Base-by-base conservation (phyloP, 2,888 invertebrate genomes). In the Eupithecia insigniata region DNA sequence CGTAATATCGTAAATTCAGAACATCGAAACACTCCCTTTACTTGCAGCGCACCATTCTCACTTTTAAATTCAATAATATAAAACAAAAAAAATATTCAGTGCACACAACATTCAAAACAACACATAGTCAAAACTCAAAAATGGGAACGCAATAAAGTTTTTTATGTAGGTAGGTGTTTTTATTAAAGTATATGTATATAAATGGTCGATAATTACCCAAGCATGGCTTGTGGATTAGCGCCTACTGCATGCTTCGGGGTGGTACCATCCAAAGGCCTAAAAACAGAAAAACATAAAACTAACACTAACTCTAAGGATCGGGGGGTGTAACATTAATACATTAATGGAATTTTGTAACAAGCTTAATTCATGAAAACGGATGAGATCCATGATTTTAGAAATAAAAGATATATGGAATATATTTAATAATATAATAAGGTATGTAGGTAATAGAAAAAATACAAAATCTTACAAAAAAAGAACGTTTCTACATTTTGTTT, bases 261-360 rank as follows among this genome's bases (percentile, higher is more conserved):
- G 80, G 92, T 92, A 86, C 93, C 93, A 86, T 94, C 96, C 95
- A 96, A 94, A 85, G 95, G 95, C 95, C 96, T 96, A 95, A 93
- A 96, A 96, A 92, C 90, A 92, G 90, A 93, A 89, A 95, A 91
- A 91, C 89, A 90, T 91, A 92, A 89, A 88, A 90, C 91, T 90
- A 90, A 90, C 84, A 87, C 92, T 89, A 91, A 88, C 87, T 83
- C 88, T 87, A 87, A 85, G 87, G 84, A 76, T 75, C 77, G 73
- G 79, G 62, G 80, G 79, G 76, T 68, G 82, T 80, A 79, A 72
- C 62, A 60, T 18, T 68, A 65, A 71, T 77, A 77, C 80, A 82
- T 74, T 75, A 66, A 76, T 75, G 71, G 73, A 75, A 78, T 51
- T 80, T 87, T 84, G 87, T 83, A 85, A 86, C 85, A 86, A 72